Conservation (phyloP, 2,113 vertebrate genomes). For the Bos taurus region DNA sequence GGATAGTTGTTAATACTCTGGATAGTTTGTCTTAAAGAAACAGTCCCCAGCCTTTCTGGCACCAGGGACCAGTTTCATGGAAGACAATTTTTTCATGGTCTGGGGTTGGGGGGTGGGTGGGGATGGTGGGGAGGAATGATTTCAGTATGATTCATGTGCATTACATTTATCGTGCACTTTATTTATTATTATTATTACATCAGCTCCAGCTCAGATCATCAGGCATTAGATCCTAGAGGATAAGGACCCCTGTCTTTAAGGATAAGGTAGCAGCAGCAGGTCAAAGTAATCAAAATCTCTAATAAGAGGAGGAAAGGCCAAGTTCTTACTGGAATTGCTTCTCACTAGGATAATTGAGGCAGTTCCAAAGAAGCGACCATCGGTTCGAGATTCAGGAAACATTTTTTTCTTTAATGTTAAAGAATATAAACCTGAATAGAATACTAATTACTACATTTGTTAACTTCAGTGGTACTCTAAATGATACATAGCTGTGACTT, state of each 20-base stretch:
- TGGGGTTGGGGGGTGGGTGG: neutral
- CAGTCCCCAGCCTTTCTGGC: neutral
- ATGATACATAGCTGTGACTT: neutral
- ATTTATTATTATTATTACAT: neutral
- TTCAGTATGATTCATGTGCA: neutral
- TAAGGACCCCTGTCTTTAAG: neutral
- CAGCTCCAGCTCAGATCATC: neutral
- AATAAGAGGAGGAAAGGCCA: neutral
- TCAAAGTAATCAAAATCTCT: neutral
- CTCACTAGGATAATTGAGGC: neutral
- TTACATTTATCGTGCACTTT: neutral
- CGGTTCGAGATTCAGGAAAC: neutral
- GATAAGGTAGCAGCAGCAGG: neutral
- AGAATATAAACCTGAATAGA: neutral
- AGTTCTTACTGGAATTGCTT: neutral
- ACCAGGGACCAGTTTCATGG: neutral
- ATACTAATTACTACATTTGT: neutral
- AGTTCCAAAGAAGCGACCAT: neutral
- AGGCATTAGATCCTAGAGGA: neutral
- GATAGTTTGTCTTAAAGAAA: neutral
- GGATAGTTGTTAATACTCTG: neutral
- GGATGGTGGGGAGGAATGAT: neutral
- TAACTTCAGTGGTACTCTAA: neutral
- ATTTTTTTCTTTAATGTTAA: neutral
- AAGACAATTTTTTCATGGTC: neutral